Percentiles rank a stretch among this genome's conserved stretches.
These are phyloP conservation scores for Hestina assimilis DNA, from an alignment of 1,140 invertebrate species.

Conservation along the genomic window DNA sequence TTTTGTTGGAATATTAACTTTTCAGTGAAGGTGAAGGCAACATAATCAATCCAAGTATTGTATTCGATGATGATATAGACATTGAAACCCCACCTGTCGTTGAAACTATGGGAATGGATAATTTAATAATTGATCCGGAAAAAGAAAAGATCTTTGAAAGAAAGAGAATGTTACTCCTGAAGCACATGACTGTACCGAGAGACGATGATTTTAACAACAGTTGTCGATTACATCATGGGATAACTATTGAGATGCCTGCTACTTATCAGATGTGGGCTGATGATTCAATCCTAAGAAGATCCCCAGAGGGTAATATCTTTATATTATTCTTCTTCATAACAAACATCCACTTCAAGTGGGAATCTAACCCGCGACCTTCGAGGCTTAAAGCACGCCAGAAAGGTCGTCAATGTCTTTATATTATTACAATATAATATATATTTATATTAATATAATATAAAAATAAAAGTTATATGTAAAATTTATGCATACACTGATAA, in stretches of 20 bases:
- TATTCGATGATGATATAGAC: constrained; percentile 92
- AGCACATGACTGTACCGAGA: constrained; percentile 21
- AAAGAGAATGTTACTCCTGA: too few species aligned
- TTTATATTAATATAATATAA: too few species aligned
- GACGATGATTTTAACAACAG: constrained; percentile 24
- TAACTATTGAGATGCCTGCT: constrained; percentile 30
- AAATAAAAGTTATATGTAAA: too few species aligned
- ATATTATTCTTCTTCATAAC: constrained; percentile 4
- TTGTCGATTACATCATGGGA: constrained; percentile 15
- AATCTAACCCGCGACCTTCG: too few species aligned
- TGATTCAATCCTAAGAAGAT: constrained; percentile 67
- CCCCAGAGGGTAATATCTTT: constrained; percentile 9
- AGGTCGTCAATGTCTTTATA: too few species aligned
- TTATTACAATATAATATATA: too few species aligned
- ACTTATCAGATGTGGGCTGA: constrained; percentile 64
- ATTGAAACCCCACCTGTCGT: constrained; percentile 72
- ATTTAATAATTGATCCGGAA: constrained; percentile 5
- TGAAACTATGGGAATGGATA: constrained; percentile 1
- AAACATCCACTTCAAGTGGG: neutral
- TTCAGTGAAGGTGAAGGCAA: constrained; percentile 85
- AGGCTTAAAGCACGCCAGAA: too few species aligned
- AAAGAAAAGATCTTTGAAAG: constrained; percentile 9
- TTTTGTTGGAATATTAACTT: neutral
- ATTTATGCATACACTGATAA: too few species aligned
- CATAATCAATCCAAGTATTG: constrained; percentile 88